Percentiles rank a stretch among this genome's conserved stretches.
phyloP scores from a whole-genome alignment of 2,113 vertebrate genomes.

The Trachemys scripta region DNA sequence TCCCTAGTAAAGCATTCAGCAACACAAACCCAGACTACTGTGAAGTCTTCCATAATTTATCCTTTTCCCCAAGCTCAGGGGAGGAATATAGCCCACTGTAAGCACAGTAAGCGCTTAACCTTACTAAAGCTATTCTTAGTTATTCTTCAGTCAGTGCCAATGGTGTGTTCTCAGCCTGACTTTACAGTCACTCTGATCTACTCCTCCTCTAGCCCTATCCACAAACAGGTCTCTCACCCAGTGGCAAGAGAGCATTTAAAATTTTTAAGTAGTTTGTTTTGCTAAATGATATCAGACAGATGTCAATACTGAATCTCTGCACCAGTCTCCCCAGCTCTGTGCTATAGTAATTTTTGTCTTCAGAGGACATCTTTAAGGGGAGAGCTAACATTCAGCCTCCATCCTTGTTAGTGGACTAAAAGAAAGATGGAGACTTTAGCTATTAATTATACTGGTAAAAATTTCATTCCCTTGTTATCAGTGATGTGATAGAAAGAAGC shows the following conservation, averaged over 20 bases:
- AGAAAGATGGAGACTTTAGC: background rate
- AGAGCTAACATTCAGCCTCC: background rate
- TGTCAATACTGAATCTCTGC: background rate
- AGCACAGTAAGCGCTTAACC: background rate
- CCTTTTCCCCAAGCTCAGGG: background rate
- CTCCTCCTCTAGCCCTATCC: background rate
- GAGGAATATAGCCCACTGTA: conserved; percentile 12
- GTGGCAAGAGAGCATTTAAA: background rate
- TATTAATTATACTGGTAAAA: background rate
- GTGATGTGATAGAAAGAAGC: background rate
- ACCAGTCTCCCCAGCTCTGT: background rate
- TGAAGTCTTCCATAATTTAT: background rate
- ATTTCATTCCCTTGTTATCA: background rate
- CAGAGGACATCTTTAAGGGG: background rate
- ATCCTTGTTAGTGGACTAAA: background rate
- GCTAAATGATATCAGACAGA: background rate
- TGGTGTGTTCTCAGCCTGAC: background rate
- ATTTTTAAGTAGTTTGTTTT: background rate
- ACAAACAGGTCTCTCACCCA: background rate
- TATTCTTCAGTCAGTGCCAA: background rate
- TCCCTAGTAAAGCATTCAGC: background rate
- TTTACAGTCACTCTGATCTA: background rate
- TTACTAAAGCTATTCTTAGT: background rate
- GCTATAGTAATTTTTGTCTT: background rate
- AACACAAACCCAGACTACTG: background rate